Conservation (phyloP, 2,888 invertebrate species). For the Acrocyrtus sp. region DNA sequence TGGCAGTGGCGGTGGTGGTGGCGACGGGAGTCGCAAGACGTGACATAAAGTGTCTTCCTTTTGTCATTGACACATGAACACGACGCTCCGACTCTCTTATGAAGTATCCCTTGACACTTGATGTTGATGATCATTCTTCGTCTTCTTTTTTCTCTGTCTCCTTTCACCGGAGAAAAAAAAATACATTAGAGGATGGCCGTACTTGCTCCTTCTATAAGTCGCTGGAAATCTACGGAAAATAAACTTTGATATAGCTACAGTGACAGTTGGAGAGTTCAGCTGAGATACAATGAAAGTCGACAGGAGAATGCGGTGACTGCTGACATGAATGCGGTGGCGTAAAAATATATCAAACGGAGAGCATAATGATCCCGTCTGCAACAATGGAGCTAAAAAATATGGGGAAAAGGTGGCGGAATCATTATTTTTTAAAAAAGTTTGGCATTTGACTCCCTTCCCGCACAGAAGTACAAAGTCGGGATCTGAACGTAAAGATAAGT, state of each 20-base stretch:
- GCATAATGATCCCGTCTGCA: background rate
- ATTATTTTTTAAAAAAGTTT: background rate
- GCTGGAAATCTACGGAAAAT: background rate
- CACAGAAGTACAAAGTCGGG: too few relatives aligned
- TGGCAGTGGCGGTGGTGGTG: background rate
- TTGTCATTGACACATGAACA: constrained; percentile 44
- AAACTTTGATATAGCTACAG: too few relatives aligned
- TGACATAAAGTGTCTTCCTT: constrained; percentile 42
- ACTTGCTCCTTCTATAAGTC: constrained; percentile 5
- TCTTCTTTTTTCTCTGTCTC: background rate
- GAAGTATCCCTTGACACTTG: constrained; percentile 46
- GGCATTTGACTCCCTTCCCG: too few relatives aligned
- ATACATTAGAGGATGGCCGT: constrained; percentile 30
- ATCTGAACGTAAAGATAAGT: too few relatives aligned
- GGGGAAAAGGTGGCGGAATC: background rate
- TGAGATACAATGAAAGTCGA: background rate
- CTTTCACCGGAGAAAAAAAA: too few relatives aligned
- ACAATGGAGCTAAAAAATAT: background rate
- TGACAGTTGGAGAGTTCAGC: background rate
- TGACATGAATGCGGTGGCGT: background rate
- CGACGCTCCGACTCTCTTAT: constrained; percentile 17
- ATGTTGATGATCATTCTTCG: background rate
- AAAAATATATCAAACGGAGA: background rate
- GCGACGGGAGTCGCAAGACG: constrained; percentile 6
- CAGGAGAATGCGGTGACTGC: background rate